A percentile compares a stretch with the other conserved stretches of the same genome.
Conservation (phyloP, 2,797 vertebrate species). For the Acipenser transmontanus region DNA sequence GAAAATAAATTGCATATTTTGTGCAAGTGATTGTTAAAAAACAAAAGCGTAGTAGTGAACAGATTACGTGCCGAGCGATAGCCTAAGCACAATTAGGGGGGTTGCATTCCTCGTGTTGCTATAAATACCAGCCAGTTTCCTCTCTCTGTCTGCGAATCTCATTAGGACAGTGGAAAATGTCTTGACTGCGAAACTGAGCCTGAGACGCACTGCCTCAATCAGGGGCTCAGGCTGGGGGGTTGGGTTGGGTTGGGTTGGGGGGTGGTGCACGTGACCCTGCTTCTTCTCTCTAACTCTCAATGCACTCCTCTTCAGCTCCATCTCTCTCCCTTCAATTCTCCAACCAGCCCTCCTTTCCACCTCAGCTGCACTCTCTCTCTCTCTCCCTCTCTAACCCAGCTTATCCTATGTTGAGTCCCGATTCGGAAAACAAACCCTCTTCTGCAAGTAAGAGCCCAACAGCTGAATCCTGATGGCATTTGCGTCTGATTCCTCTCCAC, state of each 20-base stretch:
- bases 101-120: slow-evolving; percentile 77
- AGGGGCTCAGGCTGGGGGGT: slow-evolving; percentile 33
- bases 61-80: slow-evolving; percentile 70
- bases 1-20: slow-evolving; percentile 3
- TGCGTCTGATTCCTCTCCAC: no score
- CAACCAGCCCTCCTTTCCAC: no score
- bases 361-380: no score
- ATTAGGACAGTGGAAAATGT: slow-evolving; percentile 76
- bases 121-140: slow-evolving; percentile 87
- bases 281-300: no score
- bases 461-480: no score
- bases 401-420: no score
- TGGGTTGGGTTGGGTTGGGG: slow-evolving; percentile 17
- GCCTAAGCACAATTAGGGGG: slow-evolving; percentile 84
- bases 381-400: no score
- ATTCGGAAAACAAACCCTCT: no score
- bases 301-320: no score
- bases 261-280: neutral
- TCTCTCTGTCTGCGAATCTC: slow-evolving; percentile 84
- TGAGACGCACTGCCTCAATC: slow-evolving; percentile 40
- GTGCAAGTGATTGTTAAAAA: slow-evolving; percentile 26
- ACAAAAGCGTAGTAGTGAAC: slow-evolving; percentile 67
- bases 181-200: slow-evolving; percentile 29
- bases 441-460: no score
- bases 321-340: no score